Evolutionary conservation across 2,797 vertebrate species (phyloP), one percentile per base, ranked within the genome.

Genomic region (Danionella dracula): DNA sequence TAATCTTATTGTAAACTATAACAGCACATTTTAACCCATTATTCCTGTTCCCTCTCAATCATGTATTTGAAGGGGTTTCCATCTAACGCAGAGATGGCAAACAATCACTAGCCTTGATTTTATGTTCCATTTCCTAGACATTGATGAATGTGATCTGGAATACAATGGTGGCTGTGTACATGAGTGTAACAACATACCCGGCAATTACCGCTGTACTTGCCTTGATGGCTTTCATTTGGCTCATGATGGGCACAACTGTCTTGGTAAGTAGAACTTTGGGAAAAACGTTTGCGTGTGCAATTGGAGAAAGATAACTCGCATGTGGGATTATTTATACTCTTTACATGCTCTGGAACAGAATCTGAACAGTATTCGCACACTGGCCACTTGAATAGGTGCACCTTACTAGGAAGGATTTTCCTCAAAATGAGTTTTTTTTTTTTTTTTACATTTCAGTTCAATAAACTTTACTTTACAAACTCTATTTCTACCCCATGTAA

Each of bases 141-240:
- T 92, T 73, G 96, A 99, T 83, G 97, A 99, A 87, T 99, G 97
- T 64, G 94, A 94, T 82, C 82, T 90, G 0, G 92, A 95, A 54
- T 90, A 94, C 85, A 96, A 95, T 38, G 96, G 96, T 46, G 97
- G 95, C 82, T 99, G 96, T 54, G 97, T 98, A 66, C 97, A 99
- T 0, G 95, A 99, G 78, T 99, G 96, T 82, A 91, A 91, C 87
- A 99, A 98, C 83, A 96, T 97, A 77, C 94, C 93, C 10, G 97
- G 97, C 51, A 99, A 99, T 85, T 99, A 99, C 77, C 93, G 93
- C 78, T 99, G 96, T 78, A 92, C 92, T 81, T 99, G 97, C 83
- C 93, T 94, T 2, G 96, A 99, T 65, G 97, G 97, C 58, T 99
- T 99, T 82, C 90, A 91, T 89, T 81, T 99, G 88, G 94, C 93